Percentiles rank a stretch among this genome's conserved stretches.
phyloP scores from a whole-genome alignment of 2,113 vertebrate species.

The Lepidothrix coronata region DNA sequence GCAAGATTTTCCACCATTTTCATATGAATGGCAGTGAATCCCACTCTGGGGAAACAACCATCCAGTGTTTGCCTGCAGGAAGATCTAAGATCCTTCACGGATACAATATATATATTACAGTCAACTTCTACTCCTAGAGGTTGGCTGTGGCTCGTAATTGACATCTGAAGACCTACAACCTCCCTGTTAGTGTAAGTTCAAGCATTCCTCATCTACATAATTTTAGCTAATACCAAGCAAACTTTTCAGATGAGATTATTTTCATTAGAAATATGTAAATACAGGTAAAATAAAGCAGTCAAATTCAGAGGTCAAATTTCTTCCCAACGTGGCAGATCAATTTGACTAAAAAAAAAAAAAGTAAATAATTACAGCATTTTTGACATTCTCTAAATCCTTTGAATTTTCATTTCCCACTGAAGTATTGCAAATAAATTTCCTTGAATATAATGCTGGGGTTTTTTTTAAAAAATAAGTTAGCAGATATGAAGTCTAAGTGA shows the following conservation, averaged over 20 bases:
- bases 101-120: not conserved
- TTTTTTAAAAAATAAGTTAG: not conserved
- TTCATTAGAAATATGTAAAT: not conserved
- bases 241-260: not conserved
- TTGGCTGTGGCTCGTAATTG: not conserved
- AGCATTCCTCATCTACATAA: not conserved
- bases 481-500: not conserved
- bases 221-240: not conserved
- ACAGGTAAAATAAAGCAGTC: not conserved
- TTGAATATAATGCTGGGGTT: not conserved
- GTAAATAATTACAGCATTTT: not conserved
- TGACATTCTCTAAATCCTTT: not conserved
- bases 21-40: conserved; percentile 43
- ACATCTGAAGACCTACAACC: not conserved
- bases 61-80: not conserved
- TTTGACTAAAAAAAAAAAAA: not conserved
- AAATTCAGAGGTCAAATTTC: not conserved
- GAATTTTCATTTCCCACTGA: not conserved
- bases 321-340: not conserved
- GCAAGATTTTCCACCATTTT: conserved; percentile 55
- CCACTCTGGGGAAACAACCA: not conserved
- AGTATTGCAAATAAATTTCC: not conserved
- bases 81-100: not conserved
- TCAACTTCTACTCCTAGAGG: not conserved
- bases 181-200: not conserved